Evolutionary conservation across 2,113 vertebrate species (phyloP).

Genomic region (Gavia stellata): DNA sequence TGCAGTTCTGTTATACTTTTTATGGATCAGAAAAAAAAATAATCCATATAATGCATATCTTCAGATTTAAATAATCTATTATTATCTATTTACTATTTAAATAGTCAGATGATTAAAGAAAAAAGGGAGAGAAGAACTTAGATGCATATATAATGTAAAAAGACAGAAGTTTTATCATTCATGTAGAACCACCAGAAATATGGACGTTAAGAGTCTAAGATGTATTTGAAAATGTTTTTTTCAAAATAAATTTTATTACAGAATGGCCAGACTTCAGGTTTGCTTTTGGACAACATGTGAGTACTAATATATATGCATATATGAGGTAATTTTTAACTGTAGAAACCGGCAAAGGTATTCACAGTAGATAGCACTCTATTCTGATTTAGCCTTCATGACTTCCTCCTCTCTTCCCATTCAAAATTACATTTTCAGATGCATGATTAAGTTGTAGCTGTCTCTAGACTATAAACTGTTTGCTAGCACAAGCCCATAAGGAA

Average conservation of each 20-base stretch:
- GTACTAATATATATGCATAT: not conserved
- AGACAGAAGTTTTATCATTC: not conserved
- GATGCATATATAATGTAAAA: not conserved
- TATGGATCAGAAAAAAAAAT: not conserved
- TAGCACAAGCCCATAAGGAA: not conserved
- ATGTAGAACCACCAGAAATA: not conserved
- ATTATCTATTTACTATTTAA: not conserved
- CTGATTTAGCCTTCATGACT: not conserved
- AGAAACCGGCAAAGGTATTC: not conserved
- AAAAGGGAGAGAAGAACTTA: not conserved
- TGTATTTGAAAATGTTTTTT: not conserved
- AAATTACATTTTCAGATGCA: not conserved
- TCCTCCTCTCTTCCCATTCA: not conserved
- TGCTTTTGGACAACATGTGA: not conserved
- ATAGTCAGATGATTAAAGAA: not conserved
- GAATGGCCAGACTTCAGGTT: not conserved
- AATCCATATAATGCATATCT: not conserved
- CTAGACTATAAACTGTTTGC: not conserved
- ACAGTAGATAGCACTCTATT: not conserved
- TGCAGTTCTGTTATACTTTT: not conserved
- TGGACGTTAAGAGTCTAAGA: not conserved
- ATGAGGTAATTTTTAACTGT: not conserved
- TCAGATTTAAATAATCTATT: not conserved
- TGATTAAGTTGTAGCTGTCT: not conserved
- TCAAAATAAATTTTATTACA: not conserved